A percentile compares a stretch with the other conserved stretches of the same genome.
Evolutionary conservation across 2,797 vertebrate genomes (phyloP).

Genomic region (Hapalemur alaotrensis): DNA sequence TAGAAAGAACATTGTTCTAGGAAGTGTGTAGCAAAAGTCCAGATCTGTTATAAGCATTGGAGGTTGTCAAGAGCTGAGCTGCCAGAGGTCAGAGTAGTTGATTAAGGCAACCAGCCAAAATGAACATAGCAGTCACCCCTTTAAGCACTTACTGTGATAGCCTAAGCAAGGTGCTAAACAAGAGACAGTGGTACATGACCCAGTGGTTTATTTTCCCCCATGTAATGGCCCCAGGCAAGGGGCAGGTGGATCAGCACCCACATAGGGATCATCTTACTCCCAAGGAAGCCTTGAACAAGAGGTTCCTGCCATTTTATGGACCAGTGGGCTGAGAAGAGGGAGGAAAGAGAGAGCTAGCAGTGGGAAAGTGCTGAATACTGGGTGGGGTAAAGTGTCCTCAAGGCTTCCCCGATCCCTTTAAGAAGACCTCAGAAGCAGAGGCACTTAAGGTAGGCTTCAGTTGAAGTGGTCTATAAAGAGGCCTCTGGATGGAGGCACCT

Average conservation of each 20-base stretch:
- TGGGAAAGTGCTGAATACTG: not conserved
- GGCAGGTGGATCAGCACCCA: not conserved
- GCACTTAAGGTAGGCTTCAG: not conserved
- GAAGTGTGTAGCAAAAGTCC: not conserved
- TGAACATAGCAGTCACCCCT: not conserved
- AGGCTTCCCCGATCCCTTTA: rapidly evolving
- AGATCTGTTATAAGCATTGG: not conserved
- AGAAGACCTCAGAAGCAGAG: not conserved
- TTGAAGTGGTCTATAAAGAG: not conserved
- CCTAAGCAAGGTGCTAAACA: not conserved
- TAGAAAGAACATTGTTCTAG: not conserved
- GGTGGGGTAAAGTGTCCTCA: not conserved
- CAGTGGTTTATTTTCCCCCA: not conserved
- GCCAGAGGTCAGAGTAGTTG: not conserved
- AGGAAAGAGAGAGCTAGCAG: not conserved
- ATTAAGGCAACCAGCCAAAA: not conserved
- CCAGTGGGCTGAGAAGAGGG: not conserved
- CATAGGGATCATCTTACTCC: not conserved
- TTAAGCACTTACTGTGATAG: not conserved
- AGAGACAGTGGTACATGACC: not conserved
- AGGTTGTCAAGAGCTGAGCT: not conserved
- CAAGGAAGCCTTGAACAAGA: not conserved
- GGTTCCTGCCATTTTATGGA: not conserved
- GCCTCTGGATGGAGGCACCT: not conserved
- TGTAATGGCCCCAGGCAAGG: not conserved